Evolutionary conservation across 2,888 invertebrate species (phyloP).

Genomic region (Hesperia comma): DNA sequence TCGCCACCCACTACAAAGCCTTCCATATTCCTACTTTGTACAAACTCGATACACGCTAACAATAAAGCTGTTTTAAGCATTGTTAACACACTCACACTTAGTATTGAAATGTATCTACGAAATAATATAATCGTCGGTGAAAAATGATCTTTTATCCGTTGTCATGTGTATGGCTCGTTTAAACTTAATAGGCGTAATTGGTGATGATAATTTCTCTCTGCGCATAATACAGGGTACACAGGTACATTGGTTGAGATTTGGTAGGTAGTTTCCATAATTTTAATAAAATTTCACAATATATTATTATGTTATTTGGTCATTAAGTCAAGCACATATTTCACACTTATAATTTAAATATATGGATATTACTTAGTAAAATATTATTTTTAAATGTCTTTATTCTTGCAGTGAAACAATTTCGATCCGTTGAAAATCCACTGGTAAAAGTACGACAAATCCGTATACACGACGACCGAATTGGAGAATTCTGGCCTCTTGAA

Average conservation of each 20-base stretch:
- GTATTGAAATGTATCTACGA: neutral
- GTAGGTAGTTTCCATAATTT: conserved; percentile 10
- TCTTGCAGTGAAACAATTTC: no score
- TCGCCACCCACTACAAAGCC: conserved; percentile 44
- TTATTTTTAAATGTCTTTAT: no score
- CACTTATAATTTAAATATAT: no score
- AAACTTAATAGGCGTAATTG: conserved; percentile 28
- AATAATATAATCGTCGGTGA: conserved; percentile 17
- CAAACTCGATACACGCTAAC: neutral
- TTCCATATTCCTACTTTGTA: conserved; percentile 28
- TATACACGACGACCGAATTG: no score
- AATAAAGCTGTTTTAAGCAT: neutral
- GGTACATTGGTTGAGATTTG: conserved; percentile 20
- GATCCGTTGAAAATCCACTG: no score
- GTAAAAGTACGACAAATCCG: no score
- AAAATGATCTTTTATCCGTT: conserved; percentile 26
- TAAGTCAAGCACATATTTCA: no score
- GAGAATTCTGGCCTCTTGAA: no score
- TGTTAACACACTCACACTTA: neutral
- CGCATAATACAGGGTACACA: conserved; percentile 15
- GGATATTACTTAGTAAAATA: no score
- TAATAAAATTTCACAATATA: neutral
- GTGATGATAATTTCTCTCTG: conserved; percentile 27
- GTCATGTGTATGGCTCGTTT: conserved; percentile 23
- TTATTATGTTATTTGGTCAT: no score